A percentile compares a stretch with the other conserved stretches of the same genome.
Evolutionary conservation across 2,797 vertebrate genomes (phyloP).

Genomic region (Stomatorhinus walkeri): DNA sequence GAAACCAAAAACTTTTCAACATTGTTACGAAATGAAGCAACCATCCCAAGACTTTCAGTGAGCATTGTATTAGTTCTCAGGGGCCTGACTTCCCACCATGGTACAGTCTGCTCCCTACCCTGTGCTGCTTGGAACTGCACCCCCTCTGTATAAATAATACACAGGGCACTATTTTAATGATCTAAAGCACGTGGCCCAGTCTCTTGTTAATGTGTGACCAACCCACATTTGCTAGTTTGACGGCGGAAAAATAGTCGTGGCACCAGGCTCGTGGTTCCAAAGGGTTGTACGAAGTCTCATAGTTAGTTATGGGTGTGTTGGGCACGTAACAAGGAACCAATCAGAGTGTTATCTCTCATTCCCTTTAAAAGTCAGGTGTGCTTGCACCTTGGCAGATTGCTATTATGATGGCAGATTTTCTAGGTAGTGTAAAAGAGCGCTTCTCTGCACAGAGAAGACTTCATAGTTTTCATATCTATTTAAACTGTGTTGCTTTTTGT

Average conservation of each 20-base stretch:
- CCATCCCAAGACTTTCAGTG: background rate
- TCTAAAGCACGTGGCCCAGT: background rate
- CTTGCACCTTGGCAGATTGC: too few relatives aligned
- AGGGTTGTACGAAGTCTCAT: background rate
- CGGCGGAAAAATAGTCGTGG: background rate
- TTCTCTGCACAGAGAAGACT: too few relatives aligned
- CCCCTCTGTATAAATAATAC: background rate
- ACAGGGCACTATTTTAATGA: background rate
- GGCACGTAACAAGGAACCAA: background rate
- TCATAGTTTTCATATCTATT: background rate
- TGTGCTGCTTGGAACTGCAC: background rate
- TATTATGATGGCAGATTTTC: too few relatives aligned
- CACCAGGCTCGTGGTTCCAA: background rate
- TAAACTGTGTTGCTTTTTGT: background rate
- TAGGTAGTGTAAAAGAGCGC: too few relatives aligned
- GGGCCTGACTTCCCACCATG: background rate
- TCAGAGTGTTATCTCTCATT: too few relatives aligned
- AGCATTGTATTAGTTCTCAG: background rate
- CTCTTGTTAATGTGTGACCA: background rate
- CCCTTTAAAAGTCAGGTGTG: too few relatives aligned
- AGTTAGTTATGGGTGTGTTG: background rate
- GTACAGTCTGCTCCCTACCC: background rate
- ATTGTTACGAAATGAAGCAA: background rate
- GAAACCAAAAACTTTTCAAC: background rate
- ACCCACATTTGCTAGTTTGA: background rate